These are phyloP conservation scores for Chrysogorgia sp. DNA, from an alignment of 92 coral and sea anemone species.

Conservation along the genomic window DNA sequence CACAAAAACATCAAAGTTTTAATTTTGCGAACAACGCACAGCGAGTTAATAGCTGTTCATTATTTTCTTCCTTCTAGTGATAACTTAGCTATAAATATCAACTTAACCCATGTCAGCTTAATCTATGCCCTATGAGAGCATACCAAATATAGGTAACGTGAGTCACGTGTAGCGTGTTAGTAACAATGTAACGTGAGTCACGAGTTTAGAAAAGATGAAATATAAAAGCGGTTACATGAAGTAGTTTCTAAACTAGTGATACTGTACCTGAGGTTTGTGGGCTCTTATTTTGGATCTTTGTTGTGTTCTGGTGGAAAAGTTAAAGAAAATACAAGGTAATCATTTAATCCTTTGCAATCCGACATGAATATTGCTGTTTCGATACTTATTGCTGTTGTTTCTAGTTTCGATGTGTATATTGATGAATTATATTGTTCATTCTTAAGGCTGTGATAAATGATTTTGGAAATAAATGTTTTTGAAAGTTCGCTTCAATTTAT, in stretches of 20 bases:
- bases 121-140: slow-evolving; percentile 11
- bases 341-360: slow-evolving; percentile 13
- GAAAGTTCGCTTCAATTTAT: too few relatives aligned
- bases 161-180: slow-evolving; percentile 11
- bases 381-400: too few relatives aligned
- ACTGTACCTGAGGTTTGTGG: background rate
- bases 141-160: slow-evolving; percentile 13
- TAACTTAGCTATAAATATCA: slow-evolving; percentile 16
- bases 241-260: slow-evolving; percentile 9
- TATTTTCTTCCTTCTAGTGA: slow-evolving; percentile 14
- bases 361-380: slow-evolving; percentile 15
- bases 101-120: slow-evolving; percentile 1
- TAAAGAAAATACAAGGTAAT: too few relatives aligned
- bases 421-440: too few relatives aligned
- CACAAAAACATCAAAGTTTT: slow-evolving; percentile 1
- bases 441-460: too few relatives aligned
- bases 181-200: slow-evolving; percentile 18
- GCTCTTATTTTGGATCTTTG: slow-evolving; percentile 2
- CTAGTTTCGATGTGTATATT: too few relatives aligned
- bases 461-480: too few relatives aligned
- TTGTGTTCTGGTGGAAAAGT: slow-evolving; percentile 16
- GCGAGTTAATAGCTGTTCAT: slow-evolving; percentile 18
- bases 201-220: slow-evolving; percentile 9
- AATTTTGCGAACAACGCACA: slow-evolving; percentile 4
- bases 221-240: slow-evolving; percentile 13